Conservation (phyloP, 2,888 invertebrate species). For the Chrysina gloriosa region DNA sequence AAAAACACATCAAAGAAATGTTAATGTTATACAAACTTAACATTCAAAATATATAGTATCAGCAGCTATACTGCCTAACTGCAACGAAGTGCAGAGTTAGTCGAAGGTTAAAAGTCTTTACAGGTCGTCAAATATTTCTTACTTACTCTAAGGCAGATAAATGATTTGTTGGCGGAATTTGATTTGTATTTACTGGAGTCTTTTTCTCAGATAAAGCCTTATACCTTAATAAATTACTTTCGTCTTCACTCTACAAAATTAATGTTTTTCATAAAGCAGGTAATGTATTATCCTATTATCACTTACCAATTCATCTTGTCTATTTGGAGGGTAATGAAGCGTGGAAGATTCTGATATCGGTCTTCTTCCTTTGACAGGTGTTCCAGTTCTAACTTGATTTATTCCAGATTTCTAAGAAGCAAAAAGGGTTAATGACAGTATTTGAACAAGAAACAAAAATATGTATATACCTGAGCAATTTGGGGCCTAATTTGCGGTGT, state of each 20-base stretch:
- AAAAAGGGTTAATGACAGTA: neutral
- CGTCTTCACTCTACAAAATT: neutral
- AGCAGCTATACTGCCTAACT: no score
- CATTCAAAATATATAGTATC: no score
- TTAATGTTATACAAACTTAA: no score
- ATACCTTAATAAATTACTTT: conserved; percentile 10
- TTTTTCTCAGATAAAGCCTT: conserved; percentile 12
- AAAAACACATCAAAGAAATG: no score
- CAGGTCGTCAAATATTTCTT: neutral
- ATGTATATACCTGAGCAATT: conserved; percentile 10
- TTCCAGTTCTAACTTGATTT: neutral
- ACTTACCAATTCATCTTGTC: conserved; percentile 17
- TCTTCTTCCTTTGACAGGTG: conserved; percentile 20
- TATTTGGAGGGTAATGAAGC: conserved; percentile 6
- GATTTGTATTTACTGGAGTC: conserved; percentile 1
- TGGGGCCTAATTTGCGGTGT: conserved; percentile 9
- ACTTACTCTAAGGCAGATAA: conserved; percentile 12
- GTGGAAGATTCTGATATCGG: conserved; percentile 1
- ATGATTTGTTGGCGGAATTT: conserved; percentile 12
- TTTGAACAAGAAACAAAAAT: neutral
- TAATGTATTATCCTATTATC: neutral
- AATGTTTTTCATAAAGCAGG: neutral
- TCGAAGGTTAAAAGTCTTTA: no score
- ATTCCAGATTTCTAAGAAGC: conserved; percentile 16
- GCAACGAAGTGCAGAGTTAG: no score